Percentiles rank a stretch among this genome's conserved stretches.
Evolutionary conservation across 2,113 vertebrate genomes (phyloP).

Genomic region (Pollachius pollachius): DNA sequence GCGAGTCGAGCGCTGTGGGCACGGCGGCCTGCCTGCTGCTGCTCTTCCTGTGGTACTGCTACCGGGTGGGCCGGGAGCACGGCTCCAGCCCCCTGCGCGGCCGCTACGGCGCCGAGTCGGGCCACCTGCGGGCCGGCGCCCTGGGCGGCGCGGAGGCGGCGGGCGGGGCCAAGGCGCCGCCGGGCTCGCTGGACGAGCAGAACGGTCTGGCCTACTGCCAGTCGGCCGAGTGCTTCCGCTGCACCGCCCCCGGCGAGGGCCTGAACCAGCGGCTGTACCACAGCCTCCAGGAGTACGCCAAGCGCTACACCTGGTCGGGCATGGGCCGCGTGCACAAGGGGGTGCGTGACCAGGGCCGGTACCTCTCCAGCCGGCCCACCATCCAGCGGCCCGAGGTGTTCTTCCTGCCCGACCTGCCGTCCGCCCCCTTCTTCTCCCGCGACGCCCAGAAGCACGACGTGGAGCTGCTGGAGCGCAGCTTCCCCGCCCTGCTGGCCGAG

Average conservation of each 20-base stretch:
- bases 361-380: constrained; percentile 83
- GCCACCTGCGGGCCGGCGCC: constrained; percentile 62
- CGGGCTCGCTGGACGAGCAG: constrained; percentile 74
- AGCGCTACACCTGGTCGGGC: constrained; percentile 97
- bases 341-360: constrained; percentile 90
- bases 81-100: constrained; percentile 72
- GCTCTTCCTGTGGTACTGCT: constrained; percentile 96
- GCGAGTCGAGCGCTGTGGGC: constrained; percentile 80
- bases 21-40: constrained; percentile 83
- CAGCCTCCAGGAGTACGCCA: constrained; percentile 97
- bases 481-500: constrained; percentile 89
- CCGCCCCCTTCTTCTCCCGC: constrained; percentile 88
- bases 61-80: constrained; percentile 93
- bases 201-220: constrained; percentile 89
- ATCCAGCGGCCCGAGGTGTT: constrained; percentile 97
- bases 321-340: constrained; percentile 98
- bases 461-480: constrained; percentile 93
- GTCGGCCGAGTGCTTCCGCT: constrained; percentile 86
- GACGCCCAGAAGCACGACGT: constrained; percentile 96
- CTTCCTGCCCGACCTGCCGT: constrained; percentile 92
- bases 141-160: constrained; percentile 63
- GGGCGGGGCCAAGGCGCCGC: constrained; percentile 58
- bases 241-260: constrained; percentile 79
- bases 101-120: constrained; percentile 54
- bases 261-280: constrained; percentile 96